Conservation (phyloP, 1,140 invertebrate genomes). For the Acromyrmex echinatior region DNA sequence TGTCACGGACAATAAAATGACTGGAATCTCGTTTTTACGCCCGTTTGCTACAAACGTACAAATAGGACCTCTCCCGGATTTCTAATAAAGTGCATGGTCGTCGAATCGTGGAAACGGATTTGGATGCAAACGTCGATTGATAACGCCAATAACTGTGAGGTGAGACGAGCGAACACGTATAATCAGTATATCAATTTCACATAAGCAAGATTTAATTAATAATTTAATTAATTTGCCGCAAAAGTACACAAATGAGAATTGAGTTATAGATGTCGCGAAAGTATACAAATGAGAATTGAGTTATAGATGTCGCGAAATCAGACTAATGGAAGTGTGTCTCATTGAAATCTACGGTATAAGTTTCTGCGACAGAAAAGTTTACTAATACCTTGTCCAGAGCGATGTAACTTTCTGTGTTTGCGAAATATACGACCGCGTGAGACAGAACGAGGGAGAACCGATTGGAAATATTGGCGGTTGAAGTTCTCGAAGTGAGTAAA, state of each 20-base stretch:
- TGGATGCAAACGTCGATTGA: background rate
- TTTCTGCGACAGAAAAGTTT: background rate
- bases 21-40: constrained; percentile 77
- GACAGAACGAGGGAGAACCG: constrained; percentile 29
- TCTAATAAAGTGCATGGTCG: constrained; percentile 15
- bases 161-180: background rate
- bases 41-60: constrained; percentile 64
- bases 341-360: background rate
- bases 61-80: constrained; percentile 63
- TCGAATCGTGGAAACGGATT: background rate
- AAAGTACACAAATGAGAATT: background rate
- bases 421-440: constrained; percentile 21
- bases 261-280: background rate
- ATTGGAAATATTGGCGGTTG: constrained; percentile 52
- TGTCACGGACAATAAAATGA: constrained; percentile 79
- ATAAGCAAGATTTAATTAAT: constrained; percentile 1
- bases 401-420: constrained; percentile 24
- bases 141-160: constrained; percentile 12
- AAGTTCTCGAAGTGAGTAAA: constrained; percentile 47
- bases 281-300: background rate
- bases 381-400: constrained; percentile 12
- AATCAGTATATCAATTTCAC: background rate
- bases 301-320: background rate
- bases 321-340: background rate
- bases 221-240: background rate